Conservation (phyloP, 1,140 invertebrate species). For the Ips nitidus region DNA sequence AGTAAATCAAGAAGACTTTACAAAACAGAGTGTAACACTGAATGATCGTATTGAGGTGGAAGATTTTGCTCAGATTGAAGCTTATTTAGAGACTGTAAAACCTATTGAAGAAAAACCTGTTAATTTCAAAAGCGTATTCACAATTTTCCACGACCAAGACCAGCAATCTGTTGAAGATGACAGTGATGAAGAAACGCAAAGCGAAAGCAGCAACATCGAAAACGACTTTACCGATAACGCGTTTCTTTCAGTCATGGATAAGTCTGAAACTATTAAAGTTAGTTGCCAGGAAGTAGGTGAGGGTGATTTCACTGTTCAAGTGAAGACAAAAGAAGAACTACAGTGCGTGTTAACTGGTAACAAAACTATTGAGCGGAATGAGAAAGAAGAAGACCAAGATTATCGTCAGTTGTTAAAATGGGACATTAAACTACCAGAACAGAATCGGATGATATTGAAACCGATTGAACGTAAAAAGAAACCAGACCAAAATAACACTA, state of each 20-base stretch:
- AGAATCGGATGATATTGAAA: constrained; percentile 38
- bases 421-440: constrained; percentile 34
- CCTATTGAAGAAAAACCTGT: too few species aligned
- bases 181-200: constrained; percentile 1
- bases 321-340: constrained; percentile 34
- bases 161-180: neutral
- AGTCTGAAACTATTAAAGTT: constrained; percentile 11
- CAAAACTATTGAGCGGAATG: neutral
- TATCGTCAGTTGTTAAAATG: constrained; percentile 40
- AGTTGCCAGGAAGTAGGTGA: constrained; percentile 23
- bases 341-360: constrained; percentile 8
- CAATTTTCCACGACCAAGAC: neutral
- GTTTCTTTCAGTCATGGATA: constrained; percentile 8
- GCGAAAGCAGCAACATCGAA: neutral
- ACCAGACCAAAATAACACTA: constrained; percentile 22
- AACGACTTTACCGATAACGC: neutral
- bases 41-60: too few species aligned
- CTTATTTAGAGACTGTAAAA: too few species aligned
- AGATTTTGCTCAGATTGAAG: too few species aligned
- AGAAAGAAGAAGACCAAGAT: constrained; percentile 28
- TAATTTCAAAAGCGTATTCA: neutral
- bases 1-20: too few species aligned
- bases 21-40: too few species aligned
- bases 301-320: constrained; percentile 27
- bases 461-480: constrained; percentile 29